Conservation (phyloP, 1,140 invertebrate species). For the Pachyrhynchus sulphureomaculatus region DNA sequence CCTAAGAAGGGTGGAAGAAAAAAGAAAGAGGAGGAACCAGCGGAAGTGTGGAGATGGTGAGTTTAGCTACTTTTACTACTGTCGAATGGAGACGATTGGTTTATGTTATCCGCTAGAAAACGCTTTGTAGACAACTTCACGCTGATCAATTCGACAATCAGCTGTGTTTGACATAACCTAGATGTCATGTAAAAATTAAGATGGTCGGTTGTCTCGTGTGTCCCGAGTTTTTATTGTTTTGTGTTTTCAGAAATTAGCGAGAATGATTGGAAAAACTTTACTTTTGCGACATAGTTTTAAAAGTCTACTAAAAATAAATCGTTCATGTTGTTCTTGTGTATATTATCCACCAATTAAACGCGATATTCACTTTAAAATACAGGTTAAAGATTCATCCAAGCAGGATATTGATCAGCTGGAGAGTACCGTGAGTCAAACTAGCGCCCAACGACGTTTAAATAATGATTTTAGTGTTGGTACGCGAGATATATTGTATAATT, state of each 20-base stretch:
- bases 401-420: not conserved
- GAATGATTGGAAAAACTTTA: too few species aligned
- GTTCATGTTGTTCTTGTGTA: too few species aligned
- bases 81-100: too few species aligned
- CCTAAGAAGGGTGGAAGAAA: constrained; percentile 61
- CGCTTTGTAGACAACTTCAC: not conserved
- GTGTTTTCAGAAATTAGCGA: too few species aligned
- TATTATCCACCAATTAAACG: not conserved
- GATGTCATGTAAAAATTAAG: not conserved
- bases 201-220: too few species aligned
- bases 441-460: not conserved
- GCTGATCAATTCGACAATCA: too few species aligned
- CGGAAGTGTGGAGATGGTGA: constrained; percentile 94
- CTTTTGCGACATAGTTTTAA: too few species aligned
- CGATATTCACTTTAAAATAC: constrained; percentile 3
- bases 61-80: too few species aligned
- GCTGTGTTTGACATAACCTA: not conserved
- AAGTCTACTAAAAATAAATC: too few species aligned
- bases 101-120: not conserved
- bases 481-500: not conserved
- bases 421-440: constrained; percentile 1
- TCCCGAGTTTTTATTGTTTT: too few species aligned
- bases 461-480: not conserved
- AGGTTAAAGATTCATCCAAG: not conserved
- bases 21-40: constrained; percentile 79